Base-by-base conservation (phyloP, 1,140 invertebrate genomes). In the Rhagoletis pomonella region DNA sequence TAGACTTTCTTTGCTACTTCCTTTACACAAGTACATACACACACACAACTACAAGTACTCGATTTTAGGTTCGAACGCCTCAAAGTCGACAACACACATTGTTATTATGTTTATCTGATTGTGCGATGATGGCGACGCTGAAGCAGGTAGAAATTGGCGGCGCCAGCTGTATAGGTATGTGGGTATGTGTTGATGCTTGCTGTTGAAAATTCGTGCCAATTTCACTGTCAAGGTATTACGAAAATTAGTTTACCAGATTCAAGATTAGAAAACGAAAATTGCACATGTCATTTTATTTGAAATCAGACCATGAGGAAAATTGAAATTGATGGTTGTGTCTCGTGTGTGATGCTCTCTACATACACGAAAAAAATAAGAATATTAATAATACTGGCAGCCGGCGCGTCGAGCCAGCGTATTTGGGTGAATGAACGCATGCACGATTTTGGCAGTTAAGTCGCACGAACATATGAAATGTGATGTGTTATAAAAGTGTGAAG, bases 201-300 rank as follows among this genome's bases (percentile, higher is more conserved):
- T 17, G 84, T 62, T 17, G 84, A 85, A 4, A 59, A 90, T 88
- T 91, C 90, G 90, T 91, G 90, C 91, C 91, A 92, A 92, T 92
- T 92, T 92, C 90, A 90, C 91, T 92, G 91, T 91, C 91, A 91
- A 91, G 91, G 91, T 91, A 91, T 91, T 91, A 90, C 89, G 91
- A 92, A 92, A 92, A 92, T 92, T 92, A 92, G 91, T 92, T 92
- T 92, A 92, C 91, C 90, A 89, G 91, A 91, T 91, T 91, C 29
- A n/a, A 88, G 87, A 87, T 87, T 87, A 87, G 87, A 87, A 87
- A 73, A 87, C 86, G 87, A 60, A 89, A 92, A 91, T 92, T 91
- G 90, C 91, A 90, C 89, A 89, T 90, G 91, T 88, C 91, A 90
- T 92, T 92, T 90, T 90, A 90, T 91, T 85, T 73, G 77, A 88